Evolutionary conservation across 2,888 invertebrate species (phyloP), one percentile per base, ranked within the genome.

Genomic region (Nephrotoma appendiculata): DNA sequence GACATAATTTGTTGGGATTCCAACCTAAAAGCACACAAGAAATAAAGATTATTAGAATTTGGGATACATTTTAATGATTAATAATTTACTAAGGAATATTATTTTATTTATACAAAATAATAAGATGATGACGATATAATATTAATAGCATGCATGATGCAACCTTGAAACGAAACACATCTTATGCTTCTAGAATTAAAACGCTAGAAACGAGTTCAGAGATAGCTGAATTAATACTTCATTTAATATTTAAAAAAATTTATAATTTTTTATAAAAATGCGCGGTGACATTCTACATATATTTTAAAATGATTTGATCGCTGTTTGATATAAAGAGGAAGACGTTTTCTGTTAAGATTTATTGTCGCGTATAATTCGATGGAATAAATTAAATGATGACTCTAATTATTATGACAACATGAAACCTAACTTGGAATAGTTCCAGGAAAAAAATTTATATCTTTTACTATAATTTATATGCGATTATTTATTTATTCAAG

Each of bases 1-100:
- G 31, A 94, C 93, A 7, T 91, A 89, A 0, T 89, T 88, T 5
- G 93, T 93, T 0, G 95, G 94, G 0, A 95, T 94, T 0, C 90
- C 90, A n/a, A 89, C 88, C 90, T 90, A 31, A 31, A 31, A 31
- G 41, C 11, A 83, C 31, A 86, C 12, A 19, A 12, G 6, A 86
- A 19, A 48, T 41, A 48, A 45, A 41, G 31, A 15, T 31, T 31
- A 31, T 31, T 2, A 31, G 31, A 31, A 31, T 31, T 31, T 31
- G 31, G 31, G 31, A 31, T 31, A 31, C 31, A 31, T 3, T 31
- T 31, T 31, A 31, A 41, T 41, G 83, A 86, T 19, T 19, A 19
- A 19, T 19, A 19, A 19, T 19, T 19, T 19, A 19, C 19, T 19
- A 19, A 19, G 41, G 86, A 42, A n/a, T 86, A 44, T 41, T 83